Evolutionary conservation across 2,888 invertebrate species (phyloP).

Genomic region (Pristionchus arcanus): DNA sequence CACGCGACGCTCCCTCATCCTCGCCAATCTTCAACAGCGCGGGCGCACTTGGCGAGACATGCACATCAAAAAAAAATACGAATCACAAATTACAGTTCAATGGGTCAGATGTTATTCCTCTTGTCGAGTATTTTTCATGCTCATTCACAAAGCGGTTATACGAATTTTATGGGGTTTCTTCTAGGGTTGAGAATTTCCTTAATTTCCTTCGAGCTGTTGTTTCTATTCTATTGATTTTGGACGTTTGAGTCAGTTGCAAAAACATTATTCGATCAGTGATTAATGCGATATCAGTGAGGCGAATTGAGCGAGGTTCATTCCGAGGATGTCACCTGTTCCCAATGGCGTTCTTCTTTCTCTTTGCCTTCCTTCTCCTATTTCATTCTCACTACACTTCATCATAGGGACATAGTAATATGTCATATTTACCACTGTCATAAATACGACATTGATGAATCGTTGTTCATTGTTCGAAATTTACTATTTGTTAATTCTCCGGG

Average conservation of each 20-base stretch:
- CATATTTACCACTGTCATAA: neutral
- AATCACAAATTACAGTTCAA: constrained; percentile 36
- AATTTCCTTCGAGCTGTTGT: neutral
- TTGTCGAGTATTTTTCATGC: neutral
- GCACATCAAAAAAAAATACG: constrained; percentile 41
- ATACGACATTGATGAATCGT: neutral
- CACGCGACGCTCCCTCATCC: constrained; percentile 50
- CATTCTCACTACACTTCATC: neutral
- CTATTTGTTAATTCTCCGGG: neutral
- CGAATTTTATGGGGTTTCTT: neutral
- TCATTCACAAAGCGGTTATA: neutral
- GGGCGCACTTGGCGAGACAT: constrained; percentile 15
- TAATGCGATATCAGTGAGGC: neutral
- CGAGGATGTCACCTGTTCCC: neutral
- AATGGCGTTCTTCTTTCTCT: neutral
- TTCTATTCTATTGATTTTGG: neutral
- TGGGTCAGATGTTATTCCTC: neutral
- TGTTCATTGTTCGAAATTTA: neutral
- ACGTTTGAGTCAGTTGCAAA: neutral
- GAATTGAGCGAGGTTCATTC: neutral
- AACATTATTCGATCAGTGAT: neutral
- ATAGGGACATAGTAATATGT: neutral
- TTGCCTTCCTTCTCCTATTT: neutral
- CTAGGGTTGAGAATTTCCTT: neutral
- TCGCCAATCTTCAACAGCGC: constrained; percentile 46